Conservation (phyloP, 2,113 vertebrate species). For the Columbina picui region DNA sequence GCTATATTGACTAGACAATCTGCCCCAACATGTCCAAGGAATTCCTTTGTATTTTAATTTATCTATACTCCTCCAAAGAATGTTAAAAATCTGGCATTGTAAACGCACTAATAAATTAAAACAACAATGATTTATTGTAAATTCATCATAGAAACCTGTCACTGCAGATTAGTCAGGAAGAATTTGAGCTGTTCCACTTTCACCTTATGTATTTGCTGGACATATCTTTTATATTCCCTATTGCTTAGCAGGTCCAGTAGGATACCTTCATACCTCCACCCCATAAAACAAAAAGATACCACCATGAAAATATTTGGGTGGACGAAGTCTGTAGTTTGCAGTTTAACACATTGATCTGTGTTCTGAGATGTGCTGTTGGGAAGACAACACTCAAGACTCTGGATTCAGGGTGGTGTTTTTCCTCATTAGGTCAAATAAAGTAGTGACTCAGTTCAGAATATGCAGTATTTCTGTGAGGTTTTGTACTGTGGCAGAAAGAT, state of each 20-base stretch:
- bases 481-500: background rate
- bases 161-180: background rate
- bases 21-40: background rate
- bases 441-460: background rate
- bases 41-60: background rate
- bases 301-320: background rate
- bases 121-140: background rate
- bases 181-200: background rate
- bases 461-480: background rate
- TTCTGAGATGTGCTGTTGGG: background rate
- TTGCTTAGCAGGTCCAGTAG: background rate
- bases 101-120: background rate
- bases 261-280: background rate
- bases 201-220: background rate
- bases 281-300: background rate
- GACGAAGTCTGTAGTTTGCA: background rate
- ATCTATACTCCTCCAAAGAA: background rate
- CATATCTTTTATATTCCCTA: background rate
- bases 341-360: background rate
- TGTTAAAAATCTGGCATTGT: background rate
- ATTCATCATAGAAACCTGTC: background rate
- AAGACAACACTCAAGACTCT: background rate
- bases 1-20: background rate
- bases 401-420: background rate
- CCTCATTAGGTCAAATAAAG: background rate